Percentiles rank a stretch among this genome's conserved stretches.
Evolutionary conservation across 2,888 invertebrate genomes (phyloP).

Genomic region (Phortica okadai): DNA sequence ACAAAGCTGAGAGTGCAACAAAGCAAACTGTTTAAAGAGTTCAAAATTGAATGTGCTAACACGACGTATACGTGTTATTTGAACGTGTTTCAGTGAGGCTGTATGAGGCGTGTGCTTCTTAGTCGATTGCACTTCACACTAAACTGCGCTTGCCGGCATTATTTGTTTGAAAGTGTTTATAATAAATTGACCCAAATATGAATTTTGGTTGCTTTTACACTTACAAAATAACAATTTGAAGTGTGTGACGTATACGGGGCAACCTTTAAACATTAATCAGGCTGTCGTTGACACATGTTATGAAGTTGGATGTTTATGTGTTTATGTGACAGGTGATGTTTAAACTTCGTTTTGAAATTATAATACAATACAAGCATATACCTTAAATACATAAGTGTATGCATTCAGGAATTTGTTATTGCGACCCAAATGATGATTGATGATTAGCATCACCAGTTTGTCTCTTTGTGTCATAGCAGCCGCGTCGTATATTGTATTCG

Average conservation of each 20-base stretch:
- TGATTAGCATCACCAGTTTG: background rate
- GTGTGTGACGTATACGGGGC: too few species aligned
- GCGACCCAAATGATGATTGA: conserved; percentile 19
- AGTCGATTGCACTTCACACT: conserved; percentile 40
- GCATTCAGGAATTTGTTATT: background rate
- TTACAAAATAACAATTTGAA: background rate
- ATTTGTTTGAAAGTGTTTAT: conserved; percentile 28
- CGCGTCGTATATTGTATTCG: background rate
- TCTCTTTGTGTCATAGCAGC: background rate
- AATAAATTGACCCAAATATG: conserved; percentile 11
- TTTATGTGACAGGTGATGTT: conserved; percentile 1
- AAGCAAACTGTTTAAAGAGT: conserved; percentile 35
- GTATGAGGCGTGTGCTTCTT: conserved; percentile 22
- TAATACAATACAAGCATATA: background rate
- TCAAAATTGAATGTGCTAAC: conserved; percentile 64
- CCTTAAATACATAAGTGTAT: background rate
- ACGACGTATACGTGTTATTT: conserved; percentile 57
- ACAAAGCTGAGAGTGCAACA: conserved; percentile 17
- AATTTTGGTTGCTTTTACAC: background rate
- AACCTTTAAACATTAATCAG: background rate
- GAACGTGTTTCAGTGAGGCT: conserved; percentile 10
- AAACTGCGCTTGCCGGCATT: conserved; percentile 20
- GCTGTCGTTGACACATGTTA: background rate
- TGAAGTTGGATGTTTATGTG: background rate
- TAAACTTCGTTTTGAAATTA: background rate